Conservation (phyloP, 2,888 invertebrate genomes). For the Lasius fuliginosus region DNA sequence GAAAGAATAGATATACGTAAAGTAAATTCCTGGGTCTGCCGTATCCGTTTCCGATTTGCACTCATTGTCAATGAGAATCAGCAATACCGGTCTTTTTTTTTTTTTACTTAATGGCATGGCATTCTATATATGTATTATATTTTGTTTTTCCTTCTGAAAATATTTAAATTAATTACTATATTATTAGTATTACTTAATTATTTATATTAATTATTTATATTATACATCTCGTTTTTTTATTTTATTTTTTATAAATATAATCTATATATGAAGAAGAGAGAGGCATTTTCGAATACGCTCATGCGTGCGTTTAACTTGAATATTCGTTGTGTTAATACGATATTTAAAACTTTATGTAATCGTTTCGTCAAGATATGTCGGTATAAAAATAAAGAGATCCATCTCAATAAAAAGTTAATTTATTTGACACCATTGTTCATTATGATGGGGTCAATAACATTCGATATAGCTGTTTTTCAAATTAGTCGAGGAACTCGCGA, state of each 20-base stretch:
- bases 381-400: conserved; percentile 45
- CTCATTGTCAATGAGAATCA: too few relatives aligned
- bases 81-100: too few relatives aligned
- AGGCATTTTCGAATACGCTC: background rate
- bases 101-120: too few relatives aligned
- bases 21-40: too few relatives aligned
- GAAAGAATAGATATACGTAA: too few relatives aligned
- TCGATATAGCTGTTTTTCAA: conserved; percentile 8
- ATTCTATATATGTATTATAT: too few relatives aligned
- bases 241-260: conserved; percentile 7
- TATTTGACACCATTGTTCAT: conserved; percentile 71
- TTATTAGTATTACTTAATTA: background rate
- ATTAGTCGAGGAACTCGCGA: background rate
- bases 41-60: too few relatives aligned
- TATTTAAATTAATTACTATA: too few relatives aligned
- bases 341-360: conserved; percentile 1
- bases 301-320: background rate
- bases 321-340: conserved; percentile 9
- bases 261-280: background rate
- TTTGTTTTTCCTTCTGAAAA: too few relatives aligned
- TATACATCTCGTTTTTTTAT: background rate
- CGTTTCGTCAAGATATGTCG: background rate
- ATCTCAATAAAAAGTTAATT: conserved; percentile 73
- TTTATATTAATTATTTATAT: background rate
- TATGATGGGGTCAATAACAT: conserved; percentile 64